Evolutionary conservation across 2,888 invertebrate species (phyloP), one percentile per base, ranked within the genome.

Genomic region (Vannuccia rotundouncinata): DNA sequence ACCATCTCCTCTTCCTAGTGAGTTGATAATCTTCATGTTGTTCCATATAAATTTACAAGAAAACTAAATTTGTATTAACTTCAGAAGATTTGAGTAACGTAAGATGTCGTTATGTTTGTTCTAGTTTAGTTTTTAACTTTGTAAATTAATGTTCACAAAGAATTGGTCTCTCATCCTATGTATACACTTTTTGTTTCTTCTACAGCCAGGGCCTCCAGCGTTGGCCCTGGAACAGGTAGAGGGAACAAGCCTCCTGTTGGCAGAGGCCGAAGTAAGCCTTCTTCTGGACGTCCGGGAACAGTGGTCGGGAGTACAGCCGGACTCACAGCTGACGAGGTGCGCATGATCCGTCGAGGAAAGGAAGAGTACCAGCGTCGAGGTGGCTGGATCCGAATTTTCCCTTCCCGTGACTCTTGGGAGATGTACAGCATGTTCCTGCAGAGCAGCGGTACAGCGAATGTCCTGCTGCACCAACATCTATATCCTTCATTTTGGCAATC

Each of bases 351-450:
- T 0, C 91, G 92, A 59, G 92, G 92, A 29, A 91, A 91, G 82
- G 91, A 92, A 75, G 95, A 95, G 88, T 93, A 93, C 88, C 91
- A 91, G 28, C 89, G 95, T 0, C 90, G 93, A 29, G 94, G 94
- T 0, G 95, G 95, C 31, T 95, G 93, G 89, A 93, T 95, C 10
- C 89, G 95, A 76, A 94, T 95, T 84, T 95, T 95, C 89, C 95
- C 95, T 27, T 92, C 94, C 28, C 91, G 92, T 82, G 94, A 94
- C 87, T 92, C 93, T 27, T 95, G 95, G 94, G 87, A 87, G 60
- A 84, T 86, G 1, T 89, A 89, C 83, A 87, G 87, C 78, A 82
- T 84, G 25, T 87, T 86, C 79, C 81, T 87, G 22, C 87, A 87
- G 84, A 86, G 84, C 81, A 83, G 84, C 1, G 85, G 86, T 0